Evolutionary conservation across 2,797 vertebrate species (phyloP).

Genomic region (Sebastolobus altivelis): DNA sequence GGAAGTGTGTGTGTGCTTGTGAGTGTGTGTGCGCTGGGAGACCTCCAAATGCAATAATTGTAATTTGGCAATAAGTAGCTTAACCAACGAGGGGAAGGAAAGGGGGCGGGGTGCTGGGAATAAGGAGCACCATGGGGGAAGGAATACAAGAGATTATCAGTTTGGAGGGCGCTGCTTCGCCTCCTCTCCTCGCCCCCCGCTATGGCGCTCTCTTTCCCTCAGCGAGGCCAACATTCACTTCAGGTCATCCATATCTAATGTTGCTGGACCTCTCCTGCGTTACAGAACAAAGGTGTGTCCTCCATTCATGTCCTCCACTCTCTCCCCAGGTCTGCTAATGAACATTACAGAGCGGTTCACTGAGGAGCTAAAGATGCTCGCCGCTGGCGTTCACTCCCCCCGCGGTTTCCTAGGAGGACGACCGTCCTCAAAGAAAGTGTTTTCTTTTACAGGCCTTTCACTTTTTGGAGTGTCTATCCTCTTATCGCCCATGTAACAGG

Average conservation of each 20-base stretch:
- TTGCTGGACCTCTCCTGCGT: conserved; percentile 64
- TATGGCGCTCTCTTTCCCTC: conserved; percentile 39
- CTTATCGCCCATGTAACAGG: conserved; percentile 47
- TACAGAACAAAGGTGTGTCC: conserved; percentile 77
- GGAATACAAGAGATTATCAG: conserved; percentile 82
- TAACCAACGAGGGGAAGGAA: conserved; percentile 64
- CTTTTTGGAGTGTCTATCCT: conserved; percentile 55
- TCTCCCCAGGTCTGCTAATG: conserved; percentile 81
- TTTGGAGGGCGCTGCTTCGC: conserved; percentile 63
- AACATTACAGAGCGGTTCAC: conserved; percentile 85
- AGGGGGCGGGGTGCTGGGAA: conserved; percentile 60
- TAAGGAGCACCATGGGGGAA: conserved; percentile 77
- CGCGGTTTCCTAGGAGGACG: conserved; percentile 45
- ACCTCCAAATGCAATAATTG: conserved; percentile 75
- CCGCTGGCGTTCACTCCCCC: conserved; percentile 39
- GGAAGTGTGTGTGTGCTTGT: conserved; percentile 7
- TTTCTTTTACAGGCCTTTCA: conserved; percentile 69
- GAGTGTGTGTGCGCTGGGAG: conserved; percentile 18
- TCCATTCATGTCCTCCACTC: conserved; percentile 62
- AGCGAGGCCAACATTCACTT: conserved; percentile 79
- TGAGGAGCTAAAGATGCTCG: conserved; percentile 76
- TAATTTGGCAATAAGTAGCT: conserved; percentile 85
- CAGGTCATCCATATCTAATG: conserved; percentile 87
- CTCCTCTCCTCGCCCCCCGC: conserved; percentile 42
- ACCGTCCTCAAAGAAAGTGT: conserved; percentile 65